Evolutionary conservation across 2,888 invertebrate genomes (phyloP), one percentile per base, ranked within the genome.

Genomic region (Drosophila maculinotata): DNA sequence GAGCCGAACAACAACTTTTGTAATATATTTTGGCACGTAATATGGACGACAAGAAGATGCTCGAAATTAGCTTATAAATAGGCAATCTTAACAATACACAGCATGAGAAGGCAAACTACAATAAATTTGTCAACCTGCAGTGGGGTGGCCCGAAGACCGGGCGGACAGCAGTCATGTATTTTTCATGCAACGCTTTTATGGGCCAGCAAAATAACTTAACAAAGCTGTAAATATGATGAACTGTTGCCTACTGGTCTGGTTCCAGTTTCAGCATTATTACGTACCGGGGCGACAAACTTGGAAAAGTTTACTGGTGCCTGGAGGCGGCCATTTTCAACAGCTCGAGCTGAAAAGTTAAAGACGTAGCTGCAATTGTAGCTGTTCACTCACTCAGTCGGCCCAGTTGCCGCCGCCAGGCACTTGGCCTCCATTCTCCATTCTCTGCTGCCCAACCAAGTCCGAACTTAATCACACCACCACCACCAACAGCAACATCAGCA

Each of bases 171-270:
- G 58, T 73, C 53, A 79, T 81, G 79, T 77, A 81, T 81, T 82
- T 81, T 85, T 81, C 73, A 85, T 81, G 83, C 70, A 76, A 73
- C 65, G 60, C 72, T 62, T 71, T 66, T 71, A 71, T 70, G 70
- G 58, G 58, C 30, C 52, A 70, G 77, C 76, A 82, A 75, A 85
- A 80, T 82, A 81, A 79, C 57, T 82, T 79, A 85, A 83, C 77
- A 76, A 81, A 76, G 83, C 80, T 79, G 70, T 71, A 86, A 81
- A 86, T 81, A 83, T 81, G 83, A 81, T 86, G 81, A 86, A 86
- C 83, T 58, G 60, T 70, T 70, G 66, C 76, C 69, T 56, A 49
- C 59, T 60, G 33, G 56, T 64, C 65, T 56, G n/a, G n/a, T n/a
- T n/a, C n/a, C n/a, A n/a, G n/a, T n/a, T n/a, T n/a, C n/a, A n/a